A percentile compares a stretch with the other conserved stretches of the same genome.
Conservation (phyloP, 1,140 invertebrate genomes). For the Drosophila kanapiae region DNA sequence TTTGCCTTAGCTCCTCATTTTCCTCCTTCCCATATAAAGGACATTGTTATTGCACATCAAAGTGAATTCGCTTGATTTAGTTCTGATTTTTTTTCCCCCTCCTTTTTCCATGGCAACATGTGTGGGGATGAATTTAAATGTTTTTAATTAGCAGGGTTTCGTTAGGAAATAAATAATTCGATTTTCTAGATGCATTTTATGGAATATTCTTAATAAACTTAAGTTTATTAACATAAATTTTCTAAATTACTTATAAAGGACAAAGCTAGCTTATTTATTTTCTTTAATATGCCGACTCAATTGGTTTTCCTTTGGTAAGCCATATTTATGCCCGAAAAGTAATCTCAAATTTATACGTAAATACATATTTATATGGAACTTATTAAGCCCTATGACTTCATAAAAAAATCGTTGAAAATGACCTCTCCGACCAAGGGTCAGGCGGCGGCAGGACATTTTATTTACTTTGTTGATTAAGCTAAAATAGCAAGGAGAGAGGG, state of each 20-base stretch:
- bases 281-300: background rate
- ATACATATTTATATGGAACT: constrained; percentile 38
- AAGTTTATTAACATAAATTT: too few species aligned
- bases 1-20: constrained; percentile 15
- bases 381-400: constrained; percentile 21
- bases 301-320: constrained; percentile 11
- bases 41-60: constrained; percentile 48
- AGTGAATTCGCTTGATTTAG: constrained; percentile 39
- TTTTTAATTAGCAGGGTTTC: constrained; percentile 15
- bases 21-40: background rate
- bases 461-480: constrained; percentile 83
- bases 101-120: constrained; percentile 1
- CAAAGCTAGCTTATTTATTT: background rate
- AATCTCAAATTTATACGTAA: constrained; percentile 34
- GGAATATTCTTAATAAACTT: background rate
- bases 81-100: background rate
- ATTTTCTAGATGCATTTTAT: background rate
- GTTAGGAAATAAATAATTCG: background rate
- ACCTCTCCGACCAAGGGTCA: constrained; percentile 41
- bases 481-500: constrained; percentile 61
- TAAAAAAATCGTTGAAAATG: constrained; percentile 48
- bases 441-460: constrained; percentile 63
- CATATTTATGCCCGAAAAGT: constrained; percentile 28
- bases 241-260: too few species aligned
- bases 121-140: constrained; percentile 19